Base-by-base conservation (phyloP, 1,140 invertebrate genomes). In the Latrodectus geometricus region DNA sequence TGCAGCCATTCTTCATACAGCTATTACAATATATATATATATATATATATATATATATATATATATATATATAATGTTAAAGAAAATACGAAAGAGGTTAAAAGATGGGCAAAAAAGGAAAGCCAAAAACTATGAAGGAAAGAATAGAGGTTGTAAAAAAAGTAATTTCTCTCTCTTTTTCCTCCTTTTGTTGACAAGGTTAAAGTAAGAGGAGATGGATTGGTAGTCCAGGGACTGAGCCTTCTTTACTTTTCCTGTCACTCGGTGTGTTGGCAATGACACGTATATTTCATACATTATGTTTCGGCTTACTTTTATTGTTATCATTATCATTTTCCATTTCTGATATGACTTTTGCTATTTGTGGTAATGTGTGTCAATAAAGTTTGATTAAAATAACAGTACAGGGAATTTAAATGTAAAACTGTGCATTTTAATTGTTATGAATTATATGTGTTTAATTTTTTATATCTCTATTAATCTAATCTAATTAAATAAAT, bases 101-200 rank as follows among this genome's bases (percentile, higher is more conserved):
- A 75, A n/a, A 75, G 73, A 75, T 75, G 54, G 73, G 35, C 17
- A 7, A n/a, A 56, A 50, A 56, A 75, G 12, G 54, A 20, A 56
- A 17, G 21, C 8, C 12, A 21, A 56, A 75, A 56, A 21, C 2
- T 12, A 15, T 20, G 73, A 23, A 20, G n/a, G 54, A 54, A 20
- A 56, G 48, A 48, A 48, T 48, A 73, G 70, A 7, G n/a, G 61
- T 15, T 4, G n/a, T 14, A 65, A 65, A 65, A 65, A 73, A 75
- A 75, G 73, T 75, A 48, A 75, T 75, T 75, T 75, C 54, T 75
- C 73, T 56, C 54, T 75, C 73, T 75, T 56, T 75, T 75, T 75
- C 50, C 73, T 17, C 17, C 9, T 17, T 75, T 21, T 56, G 73
- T 56, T 75, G 73, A 75, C 73, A 75, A 75, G 73, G 73, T 75